Base-by-base conservation (phyloP, 2,113 vertebrate genomes). In the Lamprotornis superbus region DNA sequence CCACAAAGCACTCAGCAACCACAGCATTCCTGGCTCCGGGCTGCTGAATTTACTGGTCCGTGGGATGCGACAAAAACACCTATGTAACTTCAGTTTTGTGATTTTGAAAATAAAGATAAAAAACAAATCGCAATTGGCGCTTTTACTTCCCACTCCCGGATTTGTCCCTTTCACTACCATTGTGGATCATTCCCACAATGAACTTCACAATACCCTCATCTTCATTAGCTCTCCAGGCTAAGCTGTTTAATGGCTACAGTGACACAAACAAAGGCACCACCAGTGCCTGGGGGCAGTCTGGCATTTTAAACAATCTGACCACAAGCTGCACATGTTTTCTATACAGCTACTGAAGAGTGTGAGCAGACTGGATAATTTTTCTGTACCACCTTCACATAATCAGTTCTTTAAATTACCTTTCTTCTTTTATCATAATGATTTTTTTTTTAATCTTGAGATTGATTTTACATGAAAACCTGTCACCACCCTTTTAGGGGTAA, bases 381-480 rank as follows among this genome's bases (percentile, higher is more conserved):
- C 55, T 56, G 10, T 53, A 75, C 12, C 61, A 64, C 40, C 83
- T 94, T 42, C 85, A 64, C 8, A 21, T 74, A 83, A 83, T 78
- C 70, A 82, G 52, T 89, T 94, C 83, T 90, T 94, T 83, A 93
- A 88, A 76, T 57, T 57, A 75, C 49, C 69, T 88, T 89, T 74
- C 67, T 87, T 84, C 50, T 86, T 91, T 93, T 68, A 79, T 93
- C 30, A 77, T 46, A 84, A 95, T 50, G 64, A 73, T 87, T 87
- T 88, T 84, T 69, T 79, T 81, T 76, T 95, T 82, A 90, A 94
- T 93, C 59, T 90, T 39, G 44, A 93, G 89, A 96, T 95, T 87
- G 95, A 96, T 95, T 96, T 93, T 68, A 81, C 71, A 59, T 53
- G 53, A 92, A 94, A 95, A 65, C 16, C 59, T 71, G 73, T 63